These are phyloP conservation scores for Microhierax caerulescens DNA, from an alignment of 2,797 vertebrate species.

Conservation along the genomic window DNA sequence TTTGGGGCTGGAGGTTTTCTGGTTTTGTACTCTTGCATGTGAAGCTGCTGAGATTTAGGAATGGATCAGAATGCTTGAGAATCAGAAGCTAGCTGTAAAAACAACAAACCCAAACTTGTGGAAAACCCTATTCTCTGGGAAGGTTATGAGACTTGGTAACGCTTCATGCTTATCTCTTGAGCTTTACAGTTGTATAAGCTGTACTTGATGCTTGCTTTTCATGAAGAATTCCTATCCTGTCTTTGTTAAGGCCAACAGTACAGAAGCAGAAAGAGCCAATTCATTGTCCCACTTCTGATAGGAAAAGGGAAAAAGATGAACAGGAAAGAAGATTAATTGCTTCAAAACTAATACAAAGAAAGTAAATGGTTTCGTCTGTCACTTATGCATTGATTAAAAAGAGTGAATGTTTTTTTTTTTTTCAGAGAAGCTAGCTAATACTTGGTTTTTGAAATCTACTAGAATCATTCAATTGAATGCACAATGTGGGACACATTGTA, in stretches of 20 bases:
- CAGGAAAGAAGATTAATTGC: not conserved
- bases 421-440: not conserved
- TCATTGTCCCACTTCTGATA: not conserved
- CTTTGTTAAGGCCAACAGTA: not conserved
- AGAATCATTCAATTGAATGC: not conserved
- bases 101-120: not conserved
- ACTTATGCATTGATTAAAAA: not conserved
- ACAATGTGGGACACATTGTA: not conserved
- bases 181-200: not conserved
- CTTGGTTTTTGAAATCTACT: not conserved
- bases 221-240: not conserved
- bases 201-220: not conserved
- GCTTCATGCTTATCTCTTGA: not conserved
- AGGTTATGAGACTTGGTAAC: not conserved
- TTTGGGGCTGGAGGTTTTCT: not conserved
- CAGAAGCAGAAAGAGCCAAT: not conserved
- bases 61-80: not conserved
- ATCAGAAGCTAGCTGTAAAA: not conserved
- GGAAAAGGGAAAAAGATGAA: not conserved
- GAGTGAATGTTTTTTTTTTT: not conserved
- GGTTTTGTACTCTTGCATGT: not conserved
- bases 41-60: not conserved
- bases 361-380: not conserved
- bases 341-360: not conserved
- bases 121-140: not conserved